A percentile compares a stretch with the other conserved stretches of the same genome.
Evolutionary conservation across 2,888 invertebrate species (phyloP).

Genomic region (Perizoma flavofasciatum): DNA sequence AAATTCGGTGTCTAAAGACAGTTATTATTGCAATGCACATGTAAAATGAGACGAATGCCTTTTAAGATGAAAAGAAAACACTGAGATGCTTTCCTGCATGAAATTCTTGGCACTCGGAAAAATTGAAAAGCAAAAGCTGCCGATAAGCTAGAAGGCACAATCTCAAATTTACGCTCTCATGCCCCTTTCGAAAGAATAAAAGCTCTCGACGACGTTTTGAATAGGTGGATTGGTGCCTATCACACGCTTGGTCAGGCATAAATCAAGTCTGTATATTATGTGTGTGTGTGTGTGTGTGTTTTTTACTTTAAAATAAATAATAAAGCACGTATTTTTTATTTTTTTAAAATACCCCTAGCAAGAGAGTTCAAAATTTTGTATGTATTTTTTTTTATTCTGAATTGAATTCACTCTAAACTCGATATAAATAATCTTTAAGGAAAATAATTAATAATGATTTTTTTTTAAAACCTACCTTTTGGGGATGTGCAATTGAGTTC

Average conservation of each 20-base stretch:
- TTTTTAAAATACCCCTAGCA: too few species aligned
- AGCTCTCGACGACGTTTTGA: constrained; percentile 34
- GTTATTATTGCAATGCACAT: neutral
- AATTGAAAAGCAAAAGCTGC: constrained; percentile 78
- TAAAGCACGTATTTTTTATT: too few species aligned
- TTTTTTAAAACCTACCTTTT: too few species aligned
- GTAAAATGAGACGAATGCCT: constrained; percentile 55
- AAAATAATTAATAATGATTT: too few species aligned
- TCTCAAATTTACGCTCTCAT: constrained; percentile 70
- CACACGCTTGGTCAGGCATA: constrained; percentile 17
- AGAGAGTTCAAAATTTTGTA: too few species aligned
- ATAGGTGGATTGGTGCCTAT: constrained; percentile 20
- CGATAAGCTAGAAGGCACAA: constrained; percentile 66
- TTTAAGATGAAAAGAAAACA: constrained; percentile 77
- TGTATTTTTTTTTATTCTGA: too few species aligned
- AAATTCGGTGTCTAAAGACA: constrained; percentile 1
- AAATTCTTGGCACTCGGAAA: constrained; percentile 74
- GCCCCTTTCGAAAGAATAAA: constrained; percentile 61
- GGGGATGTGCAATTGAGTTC: too few species aligned
- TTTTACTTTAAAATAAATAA: too few species aligned
- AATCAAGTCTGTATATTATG: too few species aligned
- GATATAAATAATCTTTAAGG: too few species aligned
- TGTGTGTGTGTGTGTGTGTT: too few species aligned
- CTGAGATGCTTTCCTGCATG: constrained; percentile 60
- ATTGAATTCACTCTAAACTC: too few species aligned